Evolutionary conservation across 2,888 invertebrate species (phyloP).

Genomic region (Coelogynopora nodosa): DNA sequence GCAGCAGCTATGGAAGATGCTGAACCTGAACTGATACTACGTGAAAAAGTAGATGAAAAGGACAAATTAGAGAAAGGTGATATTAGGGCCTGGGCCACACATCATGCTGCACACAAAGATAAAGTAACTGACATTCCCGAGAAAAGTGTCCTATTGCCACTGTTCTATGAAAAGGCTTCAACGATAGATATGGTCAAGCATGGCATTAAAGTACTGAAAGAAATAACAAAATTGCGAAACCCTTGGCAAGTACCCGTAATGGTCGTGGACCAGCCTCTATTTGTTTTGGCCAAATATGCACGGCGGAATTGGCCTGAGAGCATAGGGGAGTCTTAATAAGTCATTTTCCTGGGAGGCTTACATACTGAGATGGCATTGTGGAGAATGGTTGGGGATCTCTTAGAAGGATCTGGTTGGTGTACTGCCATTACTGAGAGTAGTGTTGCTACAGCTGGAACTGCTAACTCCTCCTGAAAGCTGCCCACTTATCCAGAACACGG

Average conservation of each 20-base stretch:
- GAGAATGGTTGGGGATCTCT: not conserved
- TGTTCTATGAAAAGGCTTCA: slow-evolving; percentile 43
- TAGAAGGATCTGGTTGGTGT: not conserved
- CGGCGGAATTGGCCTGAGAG: slow-evolving; percentile 6
- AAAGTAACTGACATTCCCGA: not conserved
- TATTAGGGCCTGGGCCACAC: slow-evolving; percentile 25
- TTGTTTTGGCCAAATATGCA: slow-evolving; percentile 14
- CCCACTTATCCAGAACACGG: not conserved
- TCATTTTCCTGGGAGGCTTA: not conserved
- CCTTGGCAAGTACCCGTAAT: not conserved
- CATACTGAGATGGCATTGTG: not conserved
- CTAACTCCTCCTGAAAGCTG: not conserved
- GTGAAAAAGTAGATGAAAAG: slow-evolving; percentile 40
- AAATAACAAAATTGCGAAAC: slow-evolving; percentile 21
- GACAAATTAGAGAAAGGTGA: slow-evolving; percentile 27
- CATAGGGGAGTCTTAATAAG: not conserved
- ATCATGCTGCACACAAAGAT: slow-evolving; percentile 29
- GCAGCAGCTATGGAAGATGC: not conserved
- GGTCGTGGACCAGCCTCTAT: slow-evolving; percentile 2
- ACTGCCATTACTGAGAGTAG: not conserved
- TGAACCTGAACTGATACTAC: not conserved
- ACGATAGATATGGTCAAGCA: slow-evolving; percentile 45
- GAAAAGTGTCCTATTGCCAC: slow-evolving; percentile 39
- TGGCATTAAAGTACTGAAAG: slow-evolving; percentile 12
- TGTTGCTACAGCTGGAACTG: not conserved